These are phyloP conservation scores for Chaetops frenatus DNA, from an alignment of 2,113 vertebrate genomes.

Conservation along the genomic window DNA sequence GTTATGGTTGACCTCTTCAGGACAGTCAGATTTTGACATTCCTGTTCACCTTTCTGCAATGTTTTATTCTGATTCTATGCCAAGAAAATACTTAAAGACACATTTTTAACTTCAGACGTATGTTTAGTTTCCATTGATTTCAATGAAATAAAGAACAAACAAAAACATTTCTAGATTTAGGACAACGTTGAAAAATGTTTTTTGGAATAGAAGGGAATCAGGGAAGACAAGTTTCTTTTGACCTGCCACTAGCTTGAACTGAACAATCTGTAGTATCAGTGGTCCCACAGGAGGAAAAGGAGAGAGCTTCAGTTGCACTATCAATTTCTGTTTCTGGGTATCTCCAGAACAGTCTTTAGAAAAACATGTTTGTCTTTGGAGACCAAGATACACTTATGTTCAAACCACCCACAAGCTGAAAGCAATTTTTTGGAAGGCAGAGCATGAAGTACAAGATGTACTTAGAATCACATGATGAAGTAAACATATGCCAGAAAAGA, in stretches of 20 bases:
- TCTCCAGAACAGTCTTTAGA: neutral
- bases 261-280: neutral
- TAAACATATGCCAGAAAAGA: neutral
- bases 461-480: neutral
- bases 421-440: neutral
- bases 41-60: neutral
- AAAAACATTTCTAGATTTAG: neutral
- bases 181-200: neutral
- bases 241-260: neutral
- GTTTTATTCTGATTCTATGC: neutral
- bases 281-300: neutral
- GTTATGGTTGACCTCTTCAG: neutral
- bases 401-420: neutral
- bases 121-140: neutral
- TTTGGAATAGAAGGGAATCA: neutral
- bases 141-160: neutral
- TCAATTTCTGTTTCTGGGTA: neutral
- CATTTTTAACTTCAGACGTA: neutral
- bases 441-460: neutral
- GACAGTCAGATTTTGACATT: neutral
- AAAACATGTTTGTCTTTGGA: constrained; percentile 1
- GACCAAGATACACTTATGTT: neutral
- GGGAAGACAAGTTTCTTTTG: neutral
- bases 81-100: neutral
- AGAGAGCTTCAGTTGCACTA: neutral